A percentile compares a stretch with the other conserved stretches of the same genome.
phyloP scores from a whole-genome alignment of 2,797 vertebrate genomes.

The Channa striata region DNA sequence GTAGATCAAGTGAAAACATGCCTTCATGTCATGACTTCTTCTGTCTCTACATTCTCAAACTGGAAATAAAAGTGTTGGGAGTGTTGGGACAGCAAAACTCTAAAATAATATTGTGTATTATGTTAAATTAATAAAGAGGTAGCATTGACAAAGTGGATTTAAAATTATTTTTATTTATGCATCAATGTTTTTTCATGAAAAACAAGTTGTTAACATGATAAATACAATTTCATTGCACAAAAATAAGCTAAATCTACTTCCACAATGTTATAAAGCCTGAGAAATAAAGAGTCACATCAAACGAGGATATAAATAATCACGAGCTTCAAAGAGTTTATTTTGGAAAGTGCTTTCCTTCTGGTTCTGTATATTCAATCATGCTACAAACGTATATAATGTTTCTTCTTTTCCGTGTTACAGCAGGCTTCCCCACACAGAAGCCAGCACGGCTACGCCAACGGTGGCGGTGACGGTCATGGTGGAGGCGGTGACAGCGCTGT shows the following conservation, averaged over 20 bases:
- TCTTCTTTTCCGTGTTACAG: constrained; percentile 29
- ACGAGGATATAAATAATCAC: constrained; percentile 3
- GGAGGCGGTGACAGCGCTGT: not conserved
- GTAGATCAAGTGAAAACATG: too few species aligned
- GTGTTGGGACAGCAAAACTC: too few species aligned
- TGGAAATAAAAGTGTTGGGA: too few species aligned
- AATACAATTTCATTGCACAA: constrained; percentile 31
- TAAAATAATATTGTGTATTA: too few species aligned
- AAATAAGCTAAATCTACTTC: constrained; percentile 38
- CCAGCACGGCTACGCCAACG: constrained; percentile 50
- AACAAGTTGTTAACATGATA: constrained; percentile 49
- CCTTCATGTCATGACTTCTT: too few species aligned
- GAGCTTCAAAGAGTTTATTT: not conserved
- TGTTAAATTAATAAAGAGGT: not conserved
- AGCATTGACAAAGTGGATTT: not conserved
- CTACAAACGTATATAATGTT: not conserved
- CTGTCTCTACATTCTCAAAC: too few species aligned
- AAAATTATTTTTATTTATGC: constrained; percentile 39
- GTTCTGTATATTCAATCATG: not conserved
- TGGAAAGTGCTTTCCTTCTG: not conserved
- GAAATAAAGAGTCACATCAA: not conserved
- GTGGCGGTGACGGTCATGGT: constrained; percentile 51
- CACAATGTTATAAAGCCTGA: not conserved
- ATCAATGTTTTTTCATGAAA: constrained; percentile 4
- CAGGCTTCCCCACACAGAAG: constrained; percentile 57